These are phyloP conservation scores for Teleogryllus oceanicus DNA, from an alignment of 2,888 invertebrate species.

Conservation along the genomic window DNA sequence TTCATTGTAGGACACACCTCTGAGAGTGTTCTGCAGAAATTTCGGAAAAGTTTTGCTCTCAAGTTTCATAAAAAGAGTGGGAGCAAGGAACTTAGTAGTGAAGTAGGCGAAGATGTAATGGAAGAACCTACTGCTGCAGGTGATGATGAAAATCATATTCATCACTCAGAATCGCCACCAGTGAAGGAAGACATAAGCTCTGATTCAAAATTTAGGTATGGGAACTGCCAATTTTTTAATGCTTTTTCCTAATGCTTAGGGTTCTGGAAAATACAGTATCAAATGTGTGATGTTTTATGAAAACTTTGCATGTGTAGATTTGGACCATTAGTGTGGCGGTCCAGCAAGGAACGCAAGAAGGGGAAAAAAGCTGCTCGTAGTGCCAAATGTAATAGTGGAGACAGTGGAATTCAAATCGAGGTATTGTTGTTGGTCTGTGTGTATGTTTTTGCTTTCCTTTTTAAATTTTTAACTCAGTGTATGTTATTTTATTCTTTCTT, in stretches of 20 bases:
- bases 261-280: neutral
- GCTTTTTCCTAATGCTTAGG: neutral
- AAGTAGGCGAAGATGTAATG: conserved; percentile 39
- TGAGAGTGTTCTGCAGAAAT: conserved; percentile 66
- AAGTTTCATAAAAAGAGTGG: conserved; percentile 55
- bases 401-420: conserved; percentile 71
- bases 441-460: conserved; percentile 22
- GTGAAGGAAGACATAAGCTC: conserved; percentile 43
- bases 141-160: conserved; percentile 12
- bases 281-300: neutral
- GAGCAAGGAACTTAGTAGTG: conserved; percentile 50
- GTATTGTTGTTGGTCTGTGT: conserved; percentile 40
- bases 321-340: conserved; percentile 68
- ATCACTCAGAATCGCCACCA: conserved; percentile 26
- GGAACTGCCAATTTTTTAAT: neutral
- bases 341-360: conserved; percentile 67
- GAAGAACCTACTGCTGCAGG: conserved; percentile 41
- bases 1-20: conserved; percentile 31
- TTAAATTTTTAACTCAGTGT: neutral
- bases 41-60: conserved; percentile 65
- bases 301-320: conserved; percentile 49
- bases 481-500: neutral
- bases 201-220: conserved; percentile 42
- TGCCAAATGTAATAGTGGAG: conserved; percentile 70
- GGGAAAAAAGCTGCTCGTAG: conserved; percentile 63